Base-by-base conservation (phyloP, 2,113 vertebrate genomes). In the Symphodus melops region DNA sequence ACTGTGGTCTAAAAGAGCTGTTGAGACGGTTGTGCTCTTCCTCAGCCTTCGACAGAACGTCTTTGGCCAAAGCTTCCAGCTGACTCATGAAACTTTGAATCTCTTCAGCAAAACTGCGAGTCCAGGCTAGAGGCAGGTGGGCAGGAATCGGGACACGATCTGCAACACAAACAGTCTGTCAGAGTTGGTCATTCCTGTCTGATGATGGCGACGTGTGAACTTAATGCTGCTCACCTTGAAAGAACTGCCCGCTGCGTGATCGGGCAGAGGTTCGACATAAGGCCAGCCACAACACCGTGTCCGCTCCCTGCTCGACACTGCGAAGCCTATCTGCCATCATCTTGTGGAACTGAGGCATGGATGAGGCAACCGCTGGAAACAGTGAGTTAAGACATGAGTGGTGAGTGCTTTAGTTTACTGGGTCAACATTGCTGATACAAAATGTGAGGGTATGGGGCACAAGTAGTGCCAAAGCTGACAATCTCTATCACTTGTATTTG, bases 91-190 rank as follows among this genome's bases (percentile, higher is more conserved):
- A 93, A 9, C 63, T 67, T 56, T 78, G 78, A 61, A 91, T 77
- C 41, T 94, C 91, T 28, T 85, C 70, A 5, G 61, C 33, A 46
- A 90, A 87, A 9, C 89, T 92, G 70, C 67, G 85, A 48, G 94
- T 94, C 90, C 92, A 94, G 37, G 92, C 93, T 81, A 95, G 75
- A 61, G 93, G 91, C 52, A 95, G 84, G 79, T 95, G 94, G 28
- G 74, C 51, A 3, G 93, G 67, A 64, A 92, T 80, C 0, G 78
- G 58, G 25, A 54, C 64, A n/a, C 93, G 91, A 86, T 95, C 94
- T 94, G 86, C 59, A 78, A 82, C n/a, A 52, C 21, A 77, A 44
- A 56, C 28, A 37, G 39, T 13, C 19, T 5, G 17, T 83, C 70
- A 82, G 49, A 49, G 25, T 12, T n/a, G 3, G 46, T 61, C 48